These are phyloP conservation scores for Carpatolechia fugitivella DNA, from an alignment of 2,888 invertebrate species.

Conservation along the genomic window DNA sequence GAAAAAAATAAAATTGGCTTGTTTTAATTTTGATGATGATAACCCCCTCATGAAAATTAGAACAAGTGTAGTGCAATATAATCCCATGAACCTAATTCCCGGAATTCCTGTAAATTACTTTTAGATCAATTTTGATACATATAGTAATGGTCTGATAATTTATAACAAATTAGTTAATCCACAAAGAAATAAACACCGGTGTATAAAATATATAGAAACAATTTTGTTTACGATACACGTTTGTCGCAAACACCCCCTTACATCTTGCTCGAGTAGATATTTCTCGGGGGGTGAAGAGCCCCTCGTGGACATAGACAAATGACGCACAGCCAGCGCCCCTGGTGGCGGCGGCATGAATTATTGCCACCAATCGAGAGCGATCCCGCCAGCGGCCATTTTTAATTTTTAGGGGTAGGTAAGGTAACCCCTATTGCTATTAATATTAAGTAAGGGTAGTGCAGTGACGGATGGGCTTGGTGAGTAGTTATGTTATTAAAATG, in stretches of 20 bases:
- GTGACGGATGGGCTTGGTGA: constrained; percentile 20
- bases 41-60: too few species aligned
- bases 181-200: too few species aligned
- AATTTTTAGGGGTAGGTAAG: constrained; percentile 77
- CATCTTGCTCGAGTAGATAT: constrained; percentile 62
- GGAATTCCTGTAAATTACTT: too few species aligned
- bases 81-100: too few species aligned
- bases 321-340: constrained; percentile 63
- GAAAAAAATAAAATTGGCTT: neutral
- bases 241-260: constrained; percentile 49
- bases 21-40: neutral
- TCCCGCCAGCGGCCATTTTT: constrained; percentile 74
- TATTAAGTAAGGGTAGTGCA: constrained; percentile 45
- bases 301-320: constrained; percentile 67
- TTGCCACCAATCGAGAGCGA: constrained; percentile 73
- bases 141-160: too few species aligned
- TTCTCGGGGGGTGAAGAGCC: constrained; percentile 40
- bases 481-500: constrained; percentile 3
- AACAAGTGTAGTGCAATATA: too few species aligned
- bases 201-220: neutral
- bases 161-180: too few species aligned
- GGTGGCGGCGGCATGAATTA: constrained; percentile 70
- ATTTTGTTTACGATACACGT: constrained; percentile 31
- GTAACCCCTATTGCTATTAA: constrained; percentile 58
- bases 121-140: too few species aligned